Evolutionary conservation across 1,140 invertebrate genomes (phyloP).

Genomic region (Sinella curviseta): DNA sequence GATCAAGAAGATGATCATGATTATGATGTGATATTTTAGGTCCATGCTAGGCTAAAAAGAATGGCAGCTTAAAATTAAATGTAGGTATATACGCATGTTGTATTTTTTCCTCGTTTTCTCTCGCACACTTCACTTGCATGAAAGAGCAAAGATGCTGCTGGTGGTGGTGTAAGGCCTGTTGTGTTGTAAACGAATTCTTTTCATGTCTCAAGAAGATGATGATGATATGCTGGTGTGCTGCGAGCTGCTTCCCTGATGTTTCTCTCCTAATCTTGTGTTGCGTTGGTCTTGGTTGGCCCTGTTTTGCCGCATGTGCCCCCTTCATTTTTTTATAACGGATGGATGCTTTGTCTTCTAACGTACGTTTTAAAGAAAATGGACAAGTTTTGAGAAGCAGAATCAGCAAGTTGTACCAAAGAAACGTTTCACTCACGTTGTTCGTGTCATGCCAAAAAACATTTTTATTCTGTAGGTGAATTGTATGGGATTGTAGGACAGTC

Average conservation of each 20-base stretch:
- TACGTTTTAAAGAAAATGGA: no score
- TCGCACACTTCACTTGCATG: no score
- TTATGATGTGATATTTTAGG: no score
- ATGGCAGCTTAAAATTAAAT: no score
- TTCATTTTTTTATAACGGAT: background rate
- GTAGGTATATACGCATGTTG: no score
- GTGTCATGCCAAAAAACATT: background rate
- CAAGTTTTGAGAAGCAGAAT: no score
- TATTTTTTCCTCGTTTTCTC: no score
- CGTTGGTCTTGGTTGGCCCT: background rate
- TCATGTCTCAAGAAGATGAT: background rate
- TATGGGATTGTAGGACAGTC: no score
- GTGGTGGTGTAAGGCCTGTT: no score
- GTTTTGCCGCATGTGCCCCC: background rate
- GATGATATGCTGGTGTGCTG: background rate
- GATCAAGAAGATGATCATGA: background rate
- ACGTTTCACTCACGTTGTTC: background rate
- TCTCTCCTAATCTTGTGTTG: conserved; percentile 1
- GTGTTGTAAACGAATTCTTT: background rate
- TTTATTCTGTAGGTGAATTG: no score
- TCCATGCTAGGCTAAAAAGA: background rate
- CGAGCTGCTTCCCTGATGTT: conserved; percentile 7
- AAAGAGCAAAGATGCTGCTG: background rate
- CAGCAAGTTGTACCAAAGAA: no score
- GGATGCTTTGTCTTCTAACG: background rate